Base-by-base conservation (phyloP, 2,113 vertebrate genomes). In the Narcine bancroftii region DNA sequence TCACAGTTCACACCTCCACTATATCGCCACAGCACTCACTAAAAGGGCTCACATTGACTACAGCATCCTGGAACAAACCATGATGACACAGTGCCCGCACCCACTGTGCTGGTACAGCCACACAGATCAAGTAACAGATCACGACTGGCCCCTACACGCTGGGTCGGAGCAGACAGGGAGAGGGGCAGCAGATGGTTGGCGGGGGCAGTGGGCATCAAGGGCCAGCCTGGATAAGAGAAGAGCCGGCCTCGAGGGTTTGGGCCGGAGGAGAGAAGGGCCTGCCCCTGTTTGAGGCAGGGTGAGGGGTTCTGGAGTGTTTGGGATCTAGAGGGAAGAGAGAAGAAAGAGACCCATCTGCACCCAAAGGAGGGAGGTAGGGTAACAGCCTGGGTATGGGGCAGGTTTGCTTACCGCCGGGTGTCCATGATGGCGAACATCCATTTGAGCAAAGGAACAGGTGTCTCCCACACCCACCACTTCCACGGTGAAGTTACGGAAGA, bases 401-500 rank as follows among this genome's bases (percentile, higher is more conserved):
- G 36, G 33, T 0, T 69, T 92, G 33, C 95, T 95, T 96, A 99
- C 99, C 94, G 98, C 97, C 0, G 99, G 99, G 94, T 99, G 98
- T 83, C 99, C 99, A 0, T 99, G 99, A 93, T 99, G 98, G 66
- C 99, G 97, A 93, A 99, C 97, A 0, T 99, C 98, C 99, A 99
- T 99, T 96, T 99, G 99, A 71, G 99, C 98, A 13, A 99, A 99
- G 71, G 99, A 99, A 94, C 98, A 99, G 85, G 98, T 99, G 94
- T 99, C 99, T 0, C 99, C 99, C 15, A 99, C 99, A 0, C 99
- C 98, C 10, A 99, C 96, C 42, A 99, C 99, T 95, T 99, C 99
- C 93, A 99, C 98, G 0, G 98, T 99, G 94, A 99, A 99, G 95
- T 99, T 99, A 92, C 98, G 96, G 95, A 99, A 99, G 94, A 99